phyloP scores from a whole-genome alignment of 2,797 vertebrate species.

The Yasuhikotakia modesta region DNA sequence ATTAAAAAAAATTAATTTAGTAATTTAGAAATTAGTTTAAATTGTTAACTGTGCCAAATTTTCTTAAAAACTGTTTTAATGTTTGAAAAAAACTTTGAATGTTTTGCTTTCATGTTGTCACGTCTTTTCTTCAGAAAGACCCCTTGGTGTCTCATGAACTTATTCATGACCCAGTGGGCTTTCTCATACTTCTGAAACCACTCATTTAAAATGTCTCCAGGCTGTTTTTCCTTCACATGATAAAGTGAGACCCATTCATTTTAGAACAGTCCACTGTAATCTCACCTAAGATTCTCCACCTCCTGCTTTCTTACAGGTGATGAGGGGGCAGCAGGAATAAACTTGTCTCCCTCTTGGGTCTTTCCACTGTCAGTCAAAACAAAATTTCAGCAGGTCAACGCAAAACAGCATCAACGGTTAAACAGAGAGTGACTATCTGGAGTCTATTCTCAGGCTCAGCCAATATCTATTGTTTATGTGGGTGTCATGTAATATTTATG shows the following conservation, averaged over 20 bases:
- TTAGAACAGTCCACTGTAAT: conserved; percentile 1
- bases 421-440: neutral
- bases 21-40: no score
- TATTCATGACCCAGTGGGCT: neutral
- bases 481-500: neutral
- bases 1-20: no score
- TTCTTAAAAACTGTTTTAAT: neutral
- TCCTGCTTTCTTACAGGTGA: conserved; percentile 94
- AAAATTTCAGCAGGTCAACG: conserved; percentile 29
- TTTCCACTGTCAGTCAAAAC: conserved; percentile 81
- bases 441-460: neutral
- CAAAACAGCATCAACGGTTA: neutral
- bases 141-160: neutral
- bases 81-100: no score
- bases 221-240: neutral
- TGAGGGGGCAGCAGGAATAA: conserved; percentile 91
- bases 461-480: neutral
- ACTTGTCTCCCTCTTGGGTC: conserved; percentile 93
- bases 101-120: no score
- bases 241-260: neutral
- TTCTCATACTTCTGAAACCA: neutral
- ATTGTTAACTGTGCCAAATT: neutral
- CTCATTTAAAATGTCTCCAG: neutral
- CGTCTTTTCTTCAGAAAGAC: neutral
- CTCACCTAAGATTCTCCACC: conserved; percentile 94